phyloP scores from a whole-genome alignment of 1,140 invertebrate genomes.

The Ceratosolen fusciceps region DNA sequence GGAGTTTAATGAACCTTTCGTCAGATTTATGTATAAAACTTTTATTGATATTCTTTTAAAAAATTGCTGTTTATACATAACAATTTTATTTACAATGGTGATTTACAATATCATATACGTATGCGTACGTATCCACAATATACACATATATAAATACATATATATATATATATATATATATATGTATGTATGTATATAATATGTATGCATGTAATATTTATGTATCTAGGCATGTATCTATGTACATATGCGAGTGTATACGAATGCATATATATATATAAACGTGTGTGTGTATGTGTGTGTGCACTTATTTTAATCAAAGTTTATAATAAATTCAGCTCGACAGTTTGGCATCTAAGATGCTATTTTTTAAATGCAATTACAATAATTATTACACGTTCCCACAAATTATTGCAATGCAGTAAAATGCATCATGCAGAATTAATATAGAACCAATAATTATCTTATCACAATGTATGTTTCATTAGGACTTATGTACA shows the following conservation, averaged over 20 bases:
- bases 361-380: constrained; percentile 38
- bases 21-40: constrained; percentile 41
- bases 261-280: too few species aligned
- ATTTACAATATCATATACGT: constrained; percentile 18
- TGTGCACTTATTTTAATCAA: constrained; percentile 11
- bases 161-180: too few species aligned
- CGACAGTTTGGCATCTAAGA: constrained; percentile 22
- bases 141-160: not conserved
- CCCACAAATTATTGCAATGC: constrained; percentile 37
- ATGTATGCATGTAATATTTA: too few species aligned
- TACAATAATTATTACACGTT: constrained; percentile 43
- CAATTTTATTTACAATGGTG: constrained; percentile 41
- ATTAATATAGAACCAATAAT: constrained; percentile 5
- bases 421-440: constrained; percentile 15
- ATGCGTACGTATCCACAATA: not conserved
- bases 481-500: constrained; percentile 35
- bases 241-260: too few species aligned
- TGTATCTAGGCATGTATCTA: too few species aligned
- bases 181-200: too few species aligned
- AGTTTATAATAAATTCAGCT: constrained; percentile 24
- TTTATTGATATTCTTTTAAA: constrained; percentile 39
- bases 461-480: constrained; percentile 35
- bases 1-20: constrained; percentile 25
- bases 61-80: constrained; percentile 39
- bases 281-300: not conserved